Base-by-base conservation (phyloP, 1,140 invertebrate species). In the Plectrocnemia conspersa region DNA sequence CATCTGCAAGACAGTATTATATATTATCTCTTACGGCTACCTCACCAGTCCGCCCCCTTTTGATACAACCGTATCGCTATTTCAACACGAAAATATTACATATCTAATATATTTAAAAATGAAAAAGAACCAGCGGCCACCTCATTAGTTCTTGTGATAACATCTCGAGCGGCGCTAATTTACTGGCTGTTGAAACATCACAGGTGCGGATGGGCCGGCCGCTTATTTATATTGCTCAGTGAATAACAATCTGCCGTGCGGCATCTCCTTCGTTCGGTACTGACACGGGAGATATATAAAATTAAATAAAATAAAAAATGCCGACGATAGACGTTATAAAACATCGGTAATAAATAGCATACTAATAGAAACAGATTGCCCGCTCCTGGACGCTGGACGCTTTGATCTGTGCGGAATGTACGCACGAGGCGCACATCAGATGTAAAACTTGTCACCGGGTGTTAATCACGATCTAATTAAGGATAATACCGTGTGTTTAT, bases 181-280 rank as follows among this genome's bases (percentile, higher is more conserved):
- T 38, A 38, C 35, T 38, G 35, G 35, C 35, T 38, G 35, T 38
- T 38, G 35, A 38, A 38, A 38, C 35, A 38, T 38, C 35, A 38
- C 35, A 38, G 35, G 35, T 38, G 35, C 35, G 6, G 35, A 38
- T 7, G 35, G 35, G 35, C 35, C 35, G 27, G 35, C 35, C 18
- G 35, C 18, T 38, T 38, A 38, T 38, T 38, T 38, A 38, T 38
- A 38, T 16, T 38, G 35, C 35, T 16, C 35, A 38, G 35, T 38
- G 35, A 38, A 38, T 38, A 38, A 38, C 35, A 38, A 38, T 38
- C 35, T 38, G 35, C 35, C 35, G 18, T 38, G 35, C 35, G 11
- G 35, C 18, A 16, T 38, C 10, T 10, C 15, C 35, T 10, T 16
- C 13, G 5, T 38, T 16, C n/a, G n/a, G n/a, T n/a, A n/a, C n/a